phyloP scores from a whole-genome alignment of 2,113 vertebrate species.

The Castor canadensis region DNA sequence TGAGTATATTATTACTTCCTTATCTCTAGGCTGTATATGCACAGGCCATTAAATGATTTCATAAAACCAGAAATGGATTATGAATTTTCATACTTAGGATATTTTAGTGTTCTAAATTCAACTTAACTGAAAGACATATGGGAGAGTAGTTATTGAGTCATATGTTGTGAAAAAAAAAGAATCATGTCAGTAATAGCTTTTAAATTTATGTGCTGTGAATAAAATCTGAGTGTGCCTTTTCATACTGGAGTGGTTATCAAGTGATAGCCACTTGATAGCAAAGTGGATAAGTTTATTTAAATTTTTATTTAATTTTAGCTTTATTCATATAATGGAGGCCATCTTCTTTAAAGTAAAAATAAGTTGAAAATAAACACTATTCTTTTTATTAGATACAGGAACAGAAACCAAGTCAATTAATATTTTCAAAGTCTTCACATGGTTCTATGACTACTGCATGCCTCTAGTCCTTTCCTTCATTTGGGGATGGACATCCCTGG shows the following conservation, averaged over 20 bases:
- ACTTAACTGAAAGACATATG: not conserved
- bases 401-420: not conserved
- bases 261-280: not conserved
- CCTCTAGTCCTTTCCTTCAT: not conserved
- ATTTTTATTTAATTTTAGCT: not conserved
- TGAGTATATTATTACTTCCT: not conserved
- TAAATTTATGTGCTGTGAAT: not conserved
- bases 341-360: not conserved
- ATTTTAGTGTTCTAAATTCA: not conserved
- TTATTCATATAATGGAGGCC: not conserved
- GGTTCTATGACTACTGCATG: not conserved
- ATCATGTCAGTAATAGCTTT: not conserved
- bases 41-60: not conserved
- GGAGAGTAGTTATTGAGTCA: not conserved
- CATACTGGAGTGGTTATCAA: not conserved
- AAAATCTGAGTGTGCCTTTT: not conserved
- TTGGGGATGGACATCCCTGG: not conserved
- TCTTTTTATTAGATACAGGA: not conserved
- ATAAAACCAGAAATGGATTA: not conserved
- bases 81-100: not conserved
- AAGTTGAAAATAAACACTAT: not conserved
- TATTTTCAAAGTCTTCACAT: not conserved
- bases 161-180: not conserved
- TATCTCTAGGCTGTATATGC: not conserved
- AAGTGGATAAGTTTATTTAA: not conserved